These are phyloP conservation scores for Torymus auratus DNA, from an alignment of 2,888 invertebrate genomes.

Conservation along the genomic window DNA sequence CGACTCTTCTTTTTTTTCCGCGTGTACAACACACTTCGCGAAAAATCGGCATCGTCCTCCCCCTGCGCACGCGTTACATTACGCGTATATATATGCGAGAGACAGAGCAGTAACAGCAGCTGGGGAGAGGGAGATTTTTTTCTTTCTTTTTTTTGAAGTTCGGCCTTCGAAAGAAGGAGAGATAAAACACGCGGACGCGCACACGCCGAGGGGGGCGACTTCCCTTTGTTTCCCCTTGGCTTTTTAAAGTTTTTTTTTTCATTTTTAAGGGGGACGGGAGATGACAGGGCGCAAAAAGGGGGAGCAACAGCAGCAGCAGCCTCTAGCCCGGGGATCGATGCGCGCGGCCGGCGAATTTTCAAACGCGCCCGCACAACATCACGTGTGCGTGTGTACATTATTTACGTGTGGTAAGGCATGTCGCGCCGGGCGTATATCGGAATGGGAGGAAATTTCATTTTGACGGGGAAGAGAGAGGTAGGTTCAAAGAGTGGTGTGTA, in stretches of 20 bases:
- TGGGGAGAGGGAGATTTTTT: not conserved
- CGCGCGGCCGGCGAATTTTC: constrained; percentile 23
- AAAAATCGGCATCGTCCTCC: too few relatives aligned
- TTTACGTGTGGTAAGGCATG: too few relatives aligned
- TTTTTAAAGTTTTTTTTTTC: constrained; percentile 25
- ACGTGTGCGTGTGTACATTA: too few relatives aligned
- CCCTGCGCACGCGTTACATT: too few relatives aligned
- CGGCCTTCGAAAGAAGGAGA: not conserved
- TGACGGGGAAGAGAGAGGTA: not conserved
- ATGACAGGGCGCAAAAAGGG: constrained; percentile 1
- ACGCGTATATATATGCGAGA: too few relatives aligned
- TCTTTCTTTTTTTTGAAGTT: not conserved
- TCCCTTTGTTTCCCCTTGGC: constrained; percentile 35
- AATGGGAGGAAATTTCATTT: constrained; percentile 14
- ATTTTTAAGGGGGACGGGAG: constrained; percentile 20
- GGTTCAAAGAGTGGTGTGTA: constrained; percentile 6
- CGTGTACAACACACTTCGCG: not conserved
- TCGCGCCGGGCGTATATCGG: too few relatives aligned
- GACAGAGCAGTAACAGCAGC: too few relatives aligned
- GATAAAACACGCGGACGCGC: not conserved
- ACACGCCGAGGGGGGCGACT: not conserved
- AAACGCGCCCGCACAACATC: not conserved
- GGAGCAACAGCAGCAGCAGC: not conserved
- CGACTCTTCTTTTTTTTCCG: not conserved
- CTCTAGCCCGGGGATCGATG: constrained; percentile 11